phyloP scores from a whole-genome alignment of 2,797 vertebrate species.

The Furcifer pardalis region DNA sequence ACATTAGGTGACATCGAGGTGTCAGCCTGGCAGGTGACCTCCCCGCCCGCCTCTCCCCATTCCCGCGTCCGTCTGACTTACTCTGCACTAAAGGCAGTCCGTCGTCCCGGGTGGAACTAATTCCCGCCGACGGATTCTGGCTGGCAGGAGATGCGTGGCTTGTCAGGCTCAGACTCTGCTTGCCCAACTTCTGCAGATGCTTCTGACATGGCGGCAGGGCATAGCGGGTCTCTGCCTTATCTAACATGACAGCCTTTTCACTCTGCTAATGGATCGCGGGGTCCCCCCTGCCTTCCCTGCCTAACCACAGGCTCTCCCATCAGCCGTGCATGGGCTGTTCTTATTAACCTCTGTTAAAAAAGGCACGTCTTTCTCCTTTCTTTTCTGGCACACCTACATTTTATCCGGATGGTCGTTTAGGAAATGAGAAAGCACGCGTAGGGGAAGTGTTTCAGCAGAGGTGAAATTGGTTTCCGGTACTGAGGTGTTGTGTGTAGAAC shows the following conservation, averaged over 20 bases:
- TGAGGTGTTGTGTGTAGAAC: no score
- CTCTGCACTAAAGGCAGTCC: background rate
- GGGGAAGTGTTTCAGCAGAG: slow-evolving; percentile 9
- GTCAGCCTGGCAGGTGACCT: no score
- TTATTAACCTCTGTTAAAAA: slow-evolving; percentile 53
- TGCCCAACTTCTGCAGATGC: background rate
- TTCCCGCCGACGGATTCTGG: background rate
- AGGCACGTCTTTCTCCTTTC: slow-evolving; percentile 23
- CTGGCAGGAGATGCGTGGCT: fast-evolving
- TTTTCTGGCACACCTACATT: slow-evolving; percentile 23
- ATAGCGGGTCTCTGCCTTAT: slow-evolving; percentile 15
- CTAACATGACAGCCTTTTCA: slow-evolving; percentile 37
- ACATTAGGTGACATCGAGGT: no score
- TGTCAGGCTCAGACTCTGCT: fast-evolving
- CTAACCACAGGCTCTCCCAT: slow-evolving; percentile 46
- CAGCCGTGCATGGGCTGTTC: slow-evolving; percentile 38
- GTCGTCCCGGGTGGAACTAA: no score
- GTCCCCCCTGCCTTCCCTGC: slow-evolving; percentile 20
- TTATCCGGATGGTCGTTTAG: slow-evolving; percentile 27
- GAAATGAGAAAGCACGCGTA: slow-evolving; percentile 40
- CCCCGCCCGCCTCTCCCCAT: background rate
- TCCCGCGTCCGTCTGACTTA: background rate
- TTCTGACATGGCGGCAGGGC: slow-evolving; percentile 28
- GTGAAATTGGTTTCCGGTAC: slow-evolving; percentile 38
- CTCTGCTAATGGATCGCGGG: slow-evolving; percentile 46